Conservation (phyloP, 2,113 vertebrate species). For the Esox niger region DNA sequence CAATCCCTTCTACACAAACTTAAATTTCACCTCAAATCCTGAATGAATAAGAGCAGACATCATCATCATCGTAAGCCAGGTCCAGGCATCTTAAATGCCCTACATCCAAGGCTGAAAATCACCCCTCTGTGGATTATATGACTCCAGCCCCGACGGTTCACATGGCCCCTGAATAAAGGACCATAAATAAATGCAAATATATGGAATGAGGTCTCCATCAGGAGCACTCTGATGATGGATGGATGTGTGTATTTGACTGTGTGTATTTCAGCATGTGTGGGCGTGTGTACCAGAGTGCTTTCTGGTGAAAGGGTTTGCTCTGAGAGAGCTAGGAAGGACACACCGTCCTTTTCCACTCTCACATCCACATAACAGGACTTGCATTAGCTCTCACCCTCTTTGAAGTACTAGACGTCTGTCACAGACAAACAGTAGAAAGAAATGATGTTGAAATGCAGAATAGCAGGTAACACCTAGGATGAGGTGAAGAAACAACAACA, state of each 20-base stretch:
- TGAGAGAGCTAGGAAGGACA: not conserved
- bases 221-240: not conserved
- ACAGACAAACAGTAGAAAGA: not conserved
- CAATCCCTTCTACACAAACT: not conserved
- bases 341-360: no score
- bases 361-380: no score
- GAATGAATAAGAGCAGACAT: slow-evolving; percentile 52
- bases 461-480: slow-evolving; percentile 39
- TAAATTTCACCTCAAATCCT: not conserved
- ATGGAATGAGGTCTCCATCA: not conserved
- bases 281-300: slow-evolving; percentile 4
- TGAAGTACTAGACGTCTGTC: no score
- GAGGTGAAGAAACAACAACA: no score
- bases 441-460: slow-evolving; percentile 35
- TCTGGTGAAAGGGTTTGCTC: not conserved
- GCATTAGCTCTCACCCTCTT: no score
- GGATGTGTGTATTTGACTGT: not conserved
- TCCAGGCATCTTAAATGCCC: slow-evolving; percentile 34
- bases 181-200: not conserved
- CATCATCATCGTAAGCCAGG: slow-evolving; percentile 65
- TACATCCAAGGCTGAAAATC: slow-evolving; percentile 33
- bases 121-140: not conserved
- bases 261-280: not conserved
- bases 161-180: not conserved
- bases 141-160: not conserved